These are phyloP conservation scores for Timema podura DNA, from an alignment of 2,888 invertebrate genomes.

Conservation along the genomic window DNA sequence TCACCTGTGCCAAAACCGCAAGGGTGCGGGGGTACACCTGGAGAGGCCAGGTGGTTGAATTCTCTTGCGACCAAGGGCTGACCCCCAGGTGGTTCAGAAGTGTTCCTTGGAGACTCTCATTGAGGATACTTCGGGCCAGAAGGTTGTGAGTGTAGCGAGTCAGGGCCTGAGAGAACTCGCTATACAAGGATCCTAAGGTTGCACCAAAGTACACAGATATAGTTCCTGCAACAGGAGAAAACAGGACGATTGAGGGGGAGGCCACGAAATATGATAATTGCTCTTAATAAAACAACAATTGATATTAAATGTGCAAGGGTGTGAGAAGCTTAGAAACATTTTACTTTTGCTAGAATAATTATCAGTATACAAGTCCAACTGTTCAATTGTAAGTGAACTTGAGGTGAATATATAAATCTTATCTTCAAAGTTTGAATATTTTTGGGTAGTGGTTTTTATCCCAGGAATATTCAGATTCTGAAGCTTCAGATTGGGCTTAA, in stretches of 20 bases:
- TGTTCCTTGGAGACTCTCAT: slow-evolving; percentile 64
- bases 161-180: slow-evolving; percentile 71
- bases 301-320: too few relatives aligned
- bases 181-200: slow-evolving; percentile 64
- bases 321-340: too few relatives aligned
- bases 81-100: slow-evolving; percentile 70
- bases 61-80: slow-evolving; percentile 64
- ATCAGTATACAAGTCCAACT: too few relatives aligned
- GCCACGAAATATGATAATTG: not conserved
- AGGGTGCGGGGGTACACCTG: slow-evolving; percentile 73
- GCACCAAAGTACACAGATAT: slow-evolving; percentile 71
- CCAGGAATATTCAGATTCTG: too few relatives aligned
- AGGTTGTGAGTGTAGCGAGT: slow-evolving; percentile 78
- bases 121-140: slow-evolving; percentile 65
- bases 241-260: not conserved
- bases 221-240: slow-evolving; percentile 48
- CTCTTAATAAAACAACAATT: too few relatives aligned
- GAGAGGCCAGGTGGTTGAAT: slow-evolving; percentile 66
- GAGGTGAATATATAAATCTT: too few relatives aligned
- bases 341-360: too few relatives aligned
- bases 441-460: too few relatives aligned
- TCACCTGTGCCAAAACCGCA: slow-evolving; percentile 75
- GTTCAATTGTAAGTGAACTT: too few relatives aligned
- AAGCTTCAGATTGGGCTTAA: too few relatives aligned
- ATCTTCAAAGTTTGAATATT: too few relatives aligned